phyloP scores from a whole-genome alignment of 2,888 invertebrate species.

The Bembecia ichneumoniformis region DNA sequence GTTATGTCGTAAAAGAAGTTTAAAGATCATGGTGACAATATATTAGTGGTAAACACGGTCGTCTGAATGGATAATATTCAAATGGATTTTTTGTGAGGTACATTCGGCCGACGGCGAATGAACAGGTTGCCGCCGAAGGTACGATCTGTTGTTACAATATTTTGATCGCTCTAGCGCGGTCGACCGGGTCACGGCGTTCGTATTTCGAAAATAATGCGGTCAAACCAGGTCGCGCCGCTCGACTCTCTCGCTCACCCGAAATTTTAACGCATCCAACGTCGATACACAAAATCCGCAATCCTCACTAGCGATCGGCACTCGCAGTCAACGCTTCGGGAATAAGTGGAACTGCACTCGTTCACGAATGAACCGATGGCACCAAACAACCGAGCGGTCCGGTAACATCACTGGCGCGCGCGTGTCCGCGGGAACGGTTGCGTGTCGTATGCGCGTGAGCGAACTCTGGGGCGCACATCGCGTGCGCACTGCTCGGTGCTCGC shows the following conservation, averaged over 20 bases:
- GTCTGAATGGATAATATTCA: too few relatives aligned
- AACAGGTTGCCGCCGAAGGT: constrained; percentile 34
- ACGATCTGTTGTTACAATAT: constrained; percentile 53
- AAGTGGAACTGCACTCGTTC: constrained; percentile 56
- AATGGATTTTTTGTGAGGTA: not conserved
- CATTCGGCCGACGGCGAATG: constrained; percentile 5
- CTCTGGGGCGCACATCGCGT: constrained; percentile 37
- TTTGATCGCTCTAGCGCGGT: constrained; percentile 63
- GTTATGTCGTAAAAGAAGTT: too few relatives aligned
- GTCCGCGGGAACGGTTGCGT: constrained; percentile 33
- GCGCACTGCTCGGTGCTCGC: constrained; percentile 44
- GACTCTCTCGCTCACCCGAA: constrained; percentile 68
- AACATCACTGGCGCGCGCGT: constrained; percentile 56
- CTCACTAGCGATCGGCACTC: constrained; percentile 26
- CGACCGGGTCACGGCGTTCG: constrained; percentile 67
- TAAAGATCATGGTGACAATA: too few relatives aligned
- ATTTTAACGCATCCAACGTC: constrained; percentile 69
- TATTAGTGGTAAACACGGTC: too few relatives aligned
- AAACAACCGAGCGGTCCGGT: constrained; percentile 39
- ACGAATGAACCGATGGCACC: constrained; percentile 39
- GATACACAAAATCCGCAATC: constrained; percentile 45
- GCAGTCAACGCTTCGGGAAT: constrained; percentile 59
- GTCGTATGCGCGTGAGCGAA: constrained; percentile 5
- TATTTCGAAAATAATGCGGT: constrained; percentile 72
- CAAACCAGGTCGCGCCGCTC: constrained; percentile 66